Evolutionary conservation across 2,797 vertebrate species (phyloP).

Genomic region (Spheniscus humboldti): DNA sequence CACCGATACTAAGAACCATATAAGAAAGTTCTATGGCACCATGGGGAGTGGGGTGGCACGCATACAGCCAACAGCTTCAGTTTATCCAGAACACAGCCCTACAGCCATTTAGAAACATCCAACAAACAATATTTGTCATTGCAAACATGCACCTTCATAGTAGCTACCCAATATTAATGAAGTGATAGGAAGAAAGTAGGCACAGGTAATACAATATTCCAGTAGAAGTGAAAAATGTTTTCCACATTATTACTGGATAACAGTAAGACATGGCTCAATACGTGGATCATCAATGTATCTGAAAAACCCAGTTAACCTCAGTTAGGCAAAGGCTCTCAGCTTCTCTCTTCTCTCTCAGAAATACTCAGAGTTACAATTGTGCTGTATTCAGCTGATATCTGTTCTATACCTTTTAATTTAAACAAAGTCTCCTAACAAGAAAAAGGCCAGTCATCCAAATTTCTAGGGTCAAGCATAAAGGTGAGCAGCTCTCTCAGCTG

Average conservation of each 20-base stretch:
- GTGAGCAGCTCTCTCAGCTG: neutral
- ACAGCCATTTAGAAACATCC: neutral
- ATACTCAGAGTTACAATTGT: neutral
- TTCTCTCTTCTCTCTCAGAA: neutral
- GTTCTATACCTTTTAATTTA: neutral
- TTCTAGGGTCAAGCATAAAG: neutral
- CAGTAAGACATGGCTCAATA: neutral
- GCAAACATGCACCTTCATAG: neutral
- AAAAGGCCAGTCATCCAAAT: neutral
- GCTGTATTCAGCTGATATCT: neutral
- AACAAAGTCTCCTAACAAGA: neutral
- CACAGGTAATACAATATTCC: neutral
- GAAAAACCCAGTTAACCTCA: neutral
- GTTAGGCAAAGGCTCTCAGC: neutral
- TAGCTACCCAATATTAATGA: neutral
- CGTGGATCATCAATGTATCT: neutral
- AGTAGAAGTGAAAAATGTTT: neutral
- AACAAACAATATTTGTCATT: neutral
- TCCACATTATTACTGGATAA: neutral
- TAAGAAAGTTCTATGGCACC: neutral
- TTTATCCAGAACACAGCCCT: neutral
- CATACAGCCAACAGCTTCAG: neutral
- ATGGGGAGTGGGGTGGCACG: rapidly evolving
- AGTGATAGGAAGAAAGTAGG: neutral
- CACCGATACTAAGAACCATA: neutral